A percentile compares a stretch with the other conserved stretches of the same genome.
phyloP scores from a whole-genome alignment of 2,797 vertebrate genomes.

The Pygocentrus nattereri region DNA sequence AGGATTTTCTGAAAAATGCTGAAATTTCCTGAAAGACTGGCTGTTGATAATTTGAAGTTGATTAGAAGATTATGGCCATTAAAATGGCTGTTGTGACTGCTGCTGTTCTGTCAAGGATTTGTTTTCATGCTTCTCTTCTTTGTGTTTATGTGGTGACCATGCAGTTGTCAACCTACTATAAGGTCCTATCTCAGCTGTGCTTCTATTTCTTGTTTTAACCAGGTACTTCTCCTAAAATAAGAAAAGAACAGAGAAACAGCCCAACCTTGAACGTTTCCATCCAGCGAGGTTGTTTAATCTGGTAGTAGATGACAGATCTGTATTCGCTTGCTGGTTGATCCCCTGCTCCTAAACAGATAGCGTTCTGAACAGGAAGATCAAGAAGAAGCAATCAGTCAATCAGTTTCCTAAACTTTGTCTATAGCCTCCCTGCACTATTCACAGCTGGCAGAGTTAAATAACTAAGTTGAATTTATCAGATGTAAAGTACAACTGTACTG shows the following conservation, averaged over 20 bases:
- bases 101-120: neutral
- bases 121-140: neutral
- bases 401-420: conserved; percentile 39
- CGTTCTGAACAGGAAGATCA: conserved; percentile 75
- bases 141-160: neutral
- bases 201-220: neutral
- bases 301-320: conserved; percentile 94
- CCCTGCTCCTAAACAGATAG: conserved; percentile 93
- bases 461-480: neutral
- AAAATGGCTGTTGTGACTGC: neutral
- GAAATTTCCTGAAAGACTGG: neutral
- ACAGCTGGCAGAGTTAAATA: neutral
- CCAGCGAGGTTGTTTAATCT: conserved; percentile 96
- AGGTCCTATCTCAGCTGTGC: neutral
- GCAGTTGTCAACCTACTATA: neutral
- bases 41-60: neutral
- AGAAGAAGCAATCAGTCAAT: conserved; percentile 10
- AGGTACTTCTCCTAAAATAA: neutral
- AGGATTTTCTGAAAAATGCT: neutral
- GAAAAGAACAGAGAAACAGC: neutral
- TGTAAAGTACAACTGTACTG: neutral
- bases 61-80: neutral
- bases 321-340: conserved; percentile 90
- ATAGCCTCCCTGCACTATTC: neutral
- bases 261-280: conserved; percentile 95